Percentiles rank a stretch among this genome's conserved stretches.
These are phyloP conservation scores for Tetraodon nigroviridis DNA, from an alignment of 2,113 vertebrate genomes.

Conservation along the genomic window DNA sequence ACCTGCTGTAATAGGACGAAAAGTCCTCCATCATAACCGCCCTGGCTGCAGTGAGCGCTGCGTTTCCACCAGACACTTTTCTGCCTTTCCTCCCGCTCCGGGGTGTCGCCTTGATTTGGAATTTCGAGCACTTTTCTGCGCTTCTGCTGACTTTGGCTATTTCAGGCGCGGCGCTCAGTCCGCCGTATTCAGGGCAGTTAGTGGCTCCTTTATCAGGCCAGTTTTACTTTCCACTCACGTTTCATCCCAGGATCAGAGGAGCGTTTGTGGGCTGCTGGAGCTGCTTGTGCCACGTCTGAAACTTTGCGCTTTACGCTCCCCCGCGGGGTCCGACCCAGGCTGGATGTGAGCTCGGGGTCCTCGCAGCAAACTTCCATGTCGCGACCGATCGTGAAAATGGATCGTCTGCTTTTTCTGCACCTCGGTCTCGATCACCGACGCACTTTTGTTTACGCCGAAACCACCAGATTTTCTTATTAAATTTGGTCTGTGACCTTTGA, in stretches of 20 bases:
- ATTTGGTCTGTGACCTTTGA: too few relatives aligned
- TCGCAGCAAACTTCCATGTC: background rate
- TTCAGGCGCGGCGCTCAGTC: background rate
- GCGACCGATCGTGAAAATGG: background rate
- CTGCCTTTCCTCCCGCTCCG: background rate
- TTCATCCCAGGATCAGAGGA: slow-evolving; percentile 71
- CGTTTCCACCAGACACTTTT: slow-evolving; percentile 21
- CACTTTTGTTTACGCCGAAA: too few relatives aligned
- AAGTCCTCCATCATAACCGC: slow-evolving; percentile 20
- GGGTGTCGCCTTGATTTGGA: background rate
- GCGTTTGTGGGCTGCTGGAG: slow-evolving; percentile 62
- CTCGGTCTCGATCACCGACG: background rate
- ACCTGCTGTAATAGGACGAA: slow-evolving; percentile 10
- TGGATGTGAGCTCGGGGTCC: slow-evolving; percentile 9
- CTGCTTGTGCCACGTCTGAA: slow-evolving; percentile 37
- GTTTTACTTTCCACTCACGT: slow-evolving; percentile 80
- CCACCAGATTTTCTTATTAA: too few relatives aligned
- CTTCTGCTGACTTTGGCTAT: slow-evolving; percentile 16
- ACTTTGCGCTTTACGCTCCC: slow-evolving; percentile 37
- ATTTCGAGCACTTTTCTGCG: slow-evolving; percentile 10
- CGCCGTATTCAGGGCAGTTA: slow-evolving; percentile 49
- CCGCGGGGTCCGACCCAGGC: background rate
- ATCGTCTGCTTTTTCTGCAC: background rate
- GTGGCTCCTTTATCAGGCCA: slow-evolving; percentile 57
- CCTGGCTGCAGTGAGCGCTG: slow-evolving; percentile 14